A percentile compares a stretch with the other conserved stretches of the same genome.
Evolutionary conservation across 1,140 invertebrate species (phyloP).

Genomic region (Oppia nitens): DNA sequence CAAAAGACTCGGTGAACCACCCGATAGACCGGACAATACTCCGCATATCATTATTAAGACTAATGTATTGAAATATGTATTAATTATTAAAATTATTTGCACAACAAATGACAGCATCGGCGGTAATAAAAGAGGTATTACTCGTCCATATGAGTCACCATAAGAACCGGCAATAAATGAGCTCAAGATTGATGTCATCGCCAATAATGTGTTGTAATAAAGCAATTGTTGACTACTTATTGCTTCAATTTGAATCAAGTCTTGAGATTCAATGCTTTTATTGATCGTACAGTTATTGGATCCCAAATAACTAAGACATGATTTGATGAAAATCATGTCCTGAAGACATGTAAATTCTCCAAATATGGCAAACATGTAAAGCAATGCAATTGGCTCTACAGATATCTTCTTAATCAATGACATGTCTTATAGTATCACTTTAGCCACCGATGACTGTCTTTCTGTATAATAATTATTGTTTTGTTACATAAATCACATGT

Average conservation of each 20-base stretch:
- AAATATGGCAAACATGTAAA: slow-evolving; percentile 34
- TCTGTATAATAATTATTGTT: too few relatives aligned
- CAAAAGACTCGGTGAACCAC: slow-evolving; percentile 70
- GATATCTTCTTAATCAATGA: slow-evolving; percentile 21
- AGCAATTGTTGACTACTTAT: background rate
- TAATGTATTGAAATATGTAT: slow-evolving; percentile 1
- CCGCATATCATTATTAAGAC: slow-evolving; percentile 27
- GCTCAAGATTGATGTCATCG: slow-evolving; percentile 29
- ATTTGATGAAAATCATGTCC: slow-evolving; percentile 31
- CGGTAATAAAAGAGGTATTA: slow-evolving; percentile 64
- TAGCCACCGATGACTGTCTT: too few relatives aligned
- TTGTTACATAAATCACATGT: too few relatives aligned
- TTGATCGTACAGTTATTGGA: slow-evolving; percentile 1
- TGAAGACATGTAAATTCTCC: slow-evolving; percentile 31
- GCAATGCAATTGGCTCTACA: slow-evolving; percentile 35
- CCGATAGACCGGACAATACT: slow-evolving; percentile 40
- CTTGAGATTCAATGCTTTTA: slow-evolving; percentile 24
- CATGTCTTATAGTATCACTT: too few relatives aligned
- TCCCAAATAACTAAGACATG: slow-evolving; percentile 24
- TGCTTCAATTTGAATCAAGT: slow-evolving; percentile 15
- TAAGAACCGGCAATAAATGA: slow-evolving; percentile 38
- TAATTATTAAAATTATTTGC: slow-evolving; percentile 49
- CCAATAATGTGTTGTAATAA: slow-evolving; percentile 28
- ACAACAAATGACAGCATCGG: slow-evolving; percentile 60
- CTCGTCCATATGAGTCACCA: slow-evolving; percentile 52